phyloP scores from a whole-genome alignment of 2,113 vertebrate species.

The Erinaceus europaeus region DNA sequence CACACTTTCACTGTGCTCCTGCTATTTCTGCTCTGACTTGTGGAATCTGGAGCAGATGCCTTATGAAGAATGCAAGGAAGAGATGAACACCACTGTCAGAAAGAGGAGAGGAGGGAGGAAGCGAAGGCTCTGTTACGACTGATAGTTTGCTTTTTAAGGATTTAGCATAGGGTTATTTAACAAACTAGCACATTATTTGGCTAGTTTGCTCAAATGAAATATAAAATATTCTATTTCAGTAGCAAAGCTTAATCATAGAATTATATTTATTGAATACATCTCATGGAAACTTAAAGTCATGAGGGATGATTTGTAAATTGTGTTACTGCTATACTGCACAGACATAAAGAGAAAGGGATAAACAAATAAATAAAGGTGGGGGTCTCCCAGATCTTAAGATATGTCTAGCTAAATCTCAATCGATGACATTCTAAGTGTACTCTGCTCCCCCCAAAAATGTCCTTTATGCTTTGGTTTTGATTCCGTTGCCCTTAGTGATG shows the following conservation, averaged over 20 bases:
- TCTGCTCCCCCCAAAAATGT: neutral
- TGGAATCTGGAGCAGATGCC: neutral
- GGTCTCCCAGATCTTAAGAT: neutral
- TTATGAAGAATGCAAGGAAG: neutral
- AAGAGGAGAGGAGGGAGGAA: neutral
- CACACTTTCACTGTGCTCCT: neutral
- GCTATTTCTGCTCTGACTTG: neutral
- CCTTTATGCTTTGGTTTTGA: neutral
- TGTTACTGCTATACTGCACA: neutral
- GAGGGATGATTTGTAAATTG: neutral
- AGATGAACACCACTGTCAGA: neutral
- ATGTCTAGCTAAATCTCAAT: neutral
- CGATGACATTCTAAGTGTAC: neutral
- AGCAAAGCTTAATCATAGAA: neutral
- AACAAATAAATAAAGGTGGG: neutral
- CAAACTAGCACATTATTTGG: neutral
- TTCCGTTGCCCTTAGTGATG: neutral
- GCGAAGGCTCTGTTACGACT: neutral
- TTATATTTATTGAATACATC: neutral
- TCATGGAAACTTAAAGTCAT: neutral
- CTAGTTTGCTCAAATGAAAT: neutral
- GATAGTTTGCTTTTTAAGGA: neutral
- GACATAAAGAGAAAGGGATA: neutral
- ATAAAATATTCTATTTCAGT: slow-evolving; percentile 4
- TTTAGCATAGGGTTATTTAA: neutral